These are phyloP conservation scores for Tetranychus truncatus DNA, from an alignment of 2,888 invertebrate species.

Conservation along the genomic window DNA sequence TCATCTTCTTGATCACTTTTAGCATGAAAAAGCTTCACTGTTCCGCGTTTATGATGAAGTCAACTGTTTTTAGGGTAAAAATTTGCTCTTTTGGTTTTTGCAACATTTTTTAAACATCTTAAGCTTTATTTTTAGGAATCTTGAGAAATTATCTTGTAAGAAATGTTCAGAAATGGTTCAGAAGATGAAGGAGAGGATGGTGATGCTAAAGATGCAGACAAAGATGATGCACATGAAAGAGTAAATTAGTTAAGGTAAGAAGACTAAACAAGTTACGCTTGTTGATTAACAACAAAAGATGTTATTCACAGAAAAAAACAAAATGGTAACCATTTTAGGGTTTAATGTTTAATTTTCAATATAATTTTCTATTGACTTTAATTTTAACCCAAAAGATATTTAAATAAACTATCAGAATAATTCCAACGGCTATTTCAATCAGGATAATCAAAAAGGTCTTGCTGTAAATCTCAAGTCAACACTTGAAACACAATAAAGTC, in stretches of 20 bases:
- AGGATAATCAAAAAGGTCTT: too few relatives aligned
- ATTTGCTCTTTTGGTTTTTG: background rate
- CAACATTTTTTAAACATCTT: background rate
- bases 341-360: background rate
- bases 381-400: background rate
- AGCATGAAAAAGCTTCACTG: background rate
- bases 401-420: too few relatives aligned
- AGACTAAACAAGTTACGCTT: background rate
- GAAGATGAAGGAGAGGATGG: background rate
- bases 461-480: too few relatives aligned
- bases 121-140: background rate
- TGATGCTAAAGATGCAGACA: background rate
- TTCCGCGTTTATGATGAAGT: background rate
- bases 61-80: background rate
- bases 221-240: background rate
- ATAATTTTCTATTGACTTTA: background rate
- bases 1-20: background rate
- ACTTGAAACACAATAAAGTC: too few relatives aligned
- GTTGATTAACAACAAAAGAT: background rate
- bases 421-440: too few relatives aligned
- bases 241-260: background rate
- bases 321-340: background rate
- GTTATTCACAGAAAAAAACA: background rate
- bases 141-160: background rate
- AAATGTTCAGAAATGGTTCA: background rate